Evolutionary conservation across 2,113 vertebrate genomes (phyloP), one percentile per base, ranked within the genome.

Genomic region (Trichechus manatus): DNA sequence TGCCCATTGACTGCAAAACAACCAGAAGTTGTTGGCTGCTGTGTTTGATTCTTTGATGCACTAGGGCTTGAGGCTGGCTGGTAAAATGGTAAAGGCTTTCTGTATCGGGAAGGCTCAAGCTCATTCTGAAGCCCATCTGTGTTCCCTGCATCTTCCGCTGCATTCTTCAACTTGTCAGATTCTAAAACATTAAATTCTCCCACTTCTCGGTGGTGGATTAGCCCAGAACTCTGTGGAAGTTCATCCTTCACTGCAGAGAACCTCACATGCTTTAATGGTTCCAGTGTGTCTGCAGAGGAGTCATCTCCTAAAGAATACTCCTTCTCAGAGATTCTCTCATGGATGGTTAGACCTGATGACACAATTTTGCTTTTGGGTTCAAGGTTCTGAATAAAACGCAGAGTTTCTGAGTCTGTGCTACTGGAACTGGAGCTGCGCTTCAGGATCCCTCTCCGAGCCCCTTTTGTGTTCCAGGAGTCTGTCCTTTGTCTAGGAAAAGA

Each of bases 221-320:
- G 77, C n/a, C 97, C 82, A 8, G 95, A 78, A 36, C 94, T 97
- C 90, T 95, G 95, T 29, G 97, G 97, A 97, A 96, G 89, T n/a
- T 96, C 94, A 20, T 90, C 97, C 88, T 96, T 95, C 72, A 85
- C 70, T 6, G 98, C 94, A 10, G 98, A 99, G 93, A 99, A 99
- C 74, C 99, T 98, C 96, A 99, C 99, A 86, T 99, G 99, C 92
- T 99, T 99, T 39, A 97, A 89, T 61, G 98, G 99, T 92, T 99
- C 99, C 77, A 97, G 77, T 5, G 98, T 98, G 92, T 78, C 96
- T 50, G 96, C 89, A 1, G 86, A 78, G 6, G 82, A 83, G 82
- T 98, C 97, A 6, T 98, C 97, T 95, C 98, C 92, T 0, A 3
- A 50, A 75, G 90, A 31, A 66, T 74, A 66, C 5, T 70, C 97